Evolutionary conservation across 2,113 vertebrate genomes (phyloP).

Genomic region (Catharus minimus): DNA sequence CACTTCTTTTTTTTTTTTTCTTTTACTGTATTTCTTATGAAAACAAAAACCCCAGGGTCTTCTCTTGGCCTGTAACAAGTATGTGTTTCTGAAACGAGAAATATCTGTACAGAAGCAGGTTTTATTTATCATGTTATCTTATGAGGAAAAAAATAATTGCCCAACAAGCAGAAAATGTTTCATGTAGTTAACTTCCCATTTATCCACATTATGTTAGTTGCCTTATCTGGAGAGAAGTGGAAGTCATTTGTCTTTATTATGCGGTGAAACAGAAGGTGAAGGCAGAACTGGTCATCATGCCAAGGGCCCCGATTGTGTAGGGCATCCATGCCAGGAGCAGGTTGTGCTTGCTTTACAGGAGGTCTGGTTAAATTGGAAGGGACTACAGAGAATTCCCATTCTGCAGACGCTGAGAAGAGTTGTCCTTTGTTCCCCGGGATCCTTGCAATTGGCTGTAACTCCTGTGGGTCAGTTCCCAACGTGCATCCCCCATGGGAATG

Average conservation of each 20-base stretch:
- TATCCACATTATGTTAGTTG: slow-evolving; percentile 70
- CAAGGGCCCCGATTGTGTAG: not conserved
- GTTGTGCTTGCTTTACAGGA: slow-evolving; percentile 1
- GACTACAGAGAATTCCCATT: slow-evolving; percentile 14
- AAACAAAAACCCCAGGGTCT: slow-evolving; percentile 56
- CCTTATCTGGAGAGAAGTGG: slow-evolving; percentile 66
- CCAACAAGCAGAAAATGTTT: slow-evolving; percentile 60
- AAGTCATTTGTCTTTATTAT: slow-evolving; percentile 51
- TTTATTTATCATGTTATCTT: slow-evolving; percentile 80
- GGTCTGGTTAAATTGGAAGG: slow-evolving; percentile 43
- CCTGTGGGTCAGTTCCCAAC: not conserved
- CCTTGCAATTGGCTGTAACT: slow-evolving; percentile 28
- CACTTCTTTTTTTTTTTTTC: slow-evolving; percentile 38
- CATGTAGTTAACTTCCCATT: slow-evolving; percentile 65
- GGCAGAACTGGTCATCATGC: slow-evolving; percentile 19
- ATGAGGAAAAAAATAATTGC: slow-evolving; percentile 61
- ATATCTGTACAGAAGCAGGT: slow-evolving; percentile 80
- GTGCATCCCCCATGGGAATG: not conserved
- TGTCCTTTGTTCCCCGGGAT: not conserved
- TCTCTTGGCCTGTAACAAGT: slow-evolving; percentile 73
- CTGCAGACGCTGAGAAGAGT: not conserved
- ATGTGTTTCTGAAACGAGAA: slow-evolving; percentile 74
- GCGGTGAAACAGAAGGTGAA: slow-evolving; percentile 37
- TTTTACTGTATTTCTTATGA: slow-evolving; percentile 69
- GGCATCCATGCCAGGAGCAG: slow-evolving; percentile 9